Evolutionary conservation across 2,797 vertebrate species (phyloP), one percentile per base, ranked within the genome.

Genomic region (Mycteria americana): DNA sequence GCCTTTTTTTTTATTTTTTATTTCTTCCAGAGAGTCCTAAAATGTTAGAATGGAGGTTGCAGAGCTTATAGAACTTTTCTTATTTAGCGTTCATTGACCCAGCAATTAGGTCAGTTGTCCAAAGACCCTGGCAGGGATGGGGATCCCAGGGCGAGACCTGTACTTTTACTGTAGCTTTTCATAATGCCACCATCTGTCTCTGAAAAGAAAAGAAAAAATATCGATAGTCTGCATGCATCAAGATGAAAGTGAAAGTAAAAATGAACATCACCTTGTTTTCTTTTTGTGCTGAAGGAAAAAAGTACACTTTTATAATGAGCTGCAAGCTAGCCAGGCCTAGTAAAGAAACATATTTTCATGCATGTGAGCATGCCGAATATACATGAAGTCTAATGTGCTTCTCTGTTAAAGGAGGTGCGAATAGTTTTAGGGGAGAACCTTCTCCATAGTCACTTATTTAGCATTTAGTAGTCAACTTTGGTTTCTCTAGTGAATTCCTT

Each of bases 221-320:
- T 19, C 0, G 0, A 5, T 56, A 60, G 12, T 27, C 54, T 82
- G 41, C n/a, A 28, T 74, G 18, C n/a, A 24, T 88, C 45, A 77
- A 60, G 80, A 30, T 69, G 83, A 93, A 95, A 95, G 64, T 74
- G 63, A 90, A 94, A 95, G 77, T 76, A 75, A 81, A 81, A 54
- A 76, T 24, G 16, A 86, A 75, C 54, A 60, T 79, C 80, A 87
- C 77, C 83, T 90, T 84, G n/a, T 24, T 84, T 59, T 62, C 81
- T 62, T 92, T 31, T 23, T 63, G 23, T 77, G 41, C 43, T 79
- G 37, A 46, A 83, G 41, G 37, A 37, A 81, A 68, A 79, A 74
- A 6, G 13, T 33, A 27, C 0, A 0, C 60, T 89, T 91, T 75
- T 37, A 13, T 45, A 84, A 59, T 28, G 64, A 51, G 22, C 56